Evolutionary conservation across 1,140 invertebrate species (phyloP).

Genomic region (Sipha flava): DNA sequence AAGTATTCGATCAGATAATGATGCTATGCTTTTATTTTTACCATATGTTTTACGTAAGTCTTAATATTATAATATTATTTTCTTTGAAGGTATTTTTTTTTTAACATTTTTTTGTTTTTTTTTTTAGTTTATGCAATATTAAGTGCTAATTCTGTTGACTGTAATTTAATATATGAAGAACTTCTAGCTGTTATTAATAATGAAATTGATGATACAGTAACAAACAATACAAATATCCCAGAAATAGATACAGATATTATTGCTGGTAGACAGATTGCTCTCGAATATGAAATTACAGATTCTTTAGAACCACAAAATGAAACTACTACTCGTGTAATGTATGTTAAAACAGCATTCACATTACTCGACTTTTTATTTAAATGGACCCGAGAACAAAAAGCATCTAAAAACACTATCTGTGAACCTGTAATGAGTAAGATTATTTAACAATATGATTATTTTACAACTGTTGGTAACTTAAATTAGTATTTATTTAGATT

Average conservation of each 20-base stretch:
- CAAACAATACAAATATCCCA: neutral
- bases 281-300: slow-evolving; percentile 14
- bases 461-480: no score
- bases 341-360: slow-evolving; percentile 58
- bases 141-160: slow-evolving; percentile 14
- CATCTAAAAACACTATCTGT: slow-evolving; percentile 4
- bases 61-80: neutral
- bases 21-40: slow-evolving; percentile 60
- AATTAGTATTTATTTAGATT: slow-evolving; percentile 47
- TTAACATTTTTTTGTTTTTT: neutral
- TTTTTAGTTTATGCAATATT: slow-evolving; percentile 33
- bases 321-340: slow-evolving; percentile 38
- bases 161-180: slow-evolving; percentile 32
- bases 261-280: neutral
- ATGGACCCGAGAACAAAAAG: slow-evolving; percentile 47
- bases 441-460: no score
- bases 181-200: slow-evolving; percentile 19
- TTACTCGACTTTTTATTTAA: slow-evolving; percentile 58
- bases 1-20: slow-evolving; percentile 58
- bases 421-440: slow-evolving; percentile 6
- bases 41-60: slow-evolving; percentile 55
- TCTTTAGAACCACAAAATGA: slow-evolving; percentile 18
- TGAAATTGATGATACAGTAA: neutral
- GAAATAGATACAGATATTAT: neutral
- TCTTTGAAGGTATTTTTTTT: neutral